Base-by-base conservation (phyloP, 2,113 vertebrate genomes). In the Mungos mungo region DNA sequence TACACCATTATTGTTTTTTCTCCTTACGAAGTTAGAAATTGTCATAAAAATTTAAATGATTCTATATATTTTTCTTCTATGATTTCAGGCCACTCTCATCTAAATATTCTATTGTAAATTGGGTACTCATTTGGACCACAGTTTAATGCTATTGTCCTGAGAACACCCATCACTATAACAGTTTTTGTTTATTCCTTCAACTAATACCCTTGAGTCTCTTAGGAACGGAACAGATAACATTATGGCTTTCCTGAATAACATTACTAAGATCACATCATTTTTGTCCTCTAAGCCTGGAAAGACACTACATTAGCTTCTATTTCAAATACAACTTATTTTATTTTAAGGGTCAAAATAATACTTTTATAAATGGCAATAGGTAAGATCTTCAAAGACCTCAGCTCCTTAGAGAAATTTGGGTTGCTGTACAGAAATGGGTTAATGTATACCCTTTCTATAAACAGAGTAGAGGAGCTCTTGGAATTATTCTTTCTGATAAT, bases 161-260 rank as follows among this genome's bases (percentile, higher is more conserved):
- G 93, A 93, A 71, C 47, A 72, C 76, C 45, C 87, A 71, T 95
- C 95, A 95, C 90, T 16, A 50, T 29, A 57, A 85, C 90, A 18
- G 0, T 11, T 88, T 92, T 90, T 97, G 76, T 96, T 94, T 95
- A 81, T 77, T 85, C 71, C 60, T 88, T 90, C 54, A 88, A 1
- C 29, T 25, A 86, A 94, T 95, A 0, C 95, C 90, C 96, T 25
- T 81, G 98, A 88, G 96, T 60, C 69, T 27, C 80, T 1, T 88
- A 29, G 77, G 92, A 93, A 81, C 23, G 33, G 9, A 95, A 6
- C 15, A 90, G 47, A 90, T 94, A 90, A 95, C 95, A 79, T 88
- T 71, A 71, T 45, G 35, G 13, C 18, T 87, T 69, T 7, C 41
- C 18, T 94, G n/a, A 90, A 85, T 57, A 79, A 47, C 38, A 83